phyloP scores from a whole-genome alignment of 2,888 invertebrate species.

The Octonoba sinensis region DNA sequence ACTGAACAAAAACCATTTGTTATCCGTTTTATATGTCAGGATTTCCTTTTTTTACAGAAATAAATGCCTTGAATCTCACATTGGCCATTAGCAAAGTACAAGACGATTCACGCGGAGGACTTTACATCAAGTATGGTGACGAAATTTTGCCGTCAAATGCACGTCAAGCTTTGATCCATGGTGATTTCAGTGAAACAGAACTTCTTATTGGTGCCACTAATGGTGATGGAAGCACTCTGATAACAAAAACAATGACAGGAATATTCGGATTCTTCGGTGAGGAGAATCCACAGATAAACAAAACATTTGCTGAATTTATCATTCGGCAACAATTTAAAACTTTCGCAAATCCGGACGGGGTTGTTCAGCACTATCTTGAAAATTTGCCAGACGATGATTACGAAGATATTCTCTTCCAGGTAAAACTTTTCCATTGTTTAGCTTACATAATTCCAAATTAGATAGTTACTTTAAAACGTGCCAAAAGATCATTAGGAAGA shows the following conservation, averaged over 20 bases:
- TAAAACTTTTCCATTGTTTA: background rate
- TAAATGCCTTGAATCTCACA: constrained; percentile 17
- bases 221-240: constrained; percentile 23
- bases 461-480: no score
- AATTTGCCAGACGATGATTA: constrained; percentile 10
- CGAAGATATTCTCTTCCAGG: constrained; percentile 2
- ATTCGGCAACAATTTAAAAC: constrained; percentile 10
- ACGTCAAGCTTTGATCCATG: constrained; percentile 16
- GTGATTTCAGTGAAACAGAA: constrained; percentile 7
- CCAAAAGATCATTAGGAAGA: no score
- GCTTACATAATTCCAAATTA: no score
- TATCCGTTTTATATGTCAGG: no score
- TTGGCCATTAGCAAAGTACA: constrained; percentile 1
- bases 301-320: constrained; percentile 10
- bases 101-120: constrained; percentile 13
- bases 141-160: constrained; percentile 33
- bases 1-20: no score
- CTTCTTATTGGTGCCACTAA: constrained; percentile 24
- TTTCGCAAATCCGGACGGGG: constrained; percentile 3
- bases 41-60: constrained; percentile 4
- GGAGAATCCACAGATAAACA: constrained; percentile 8
- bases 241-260: constrained; percentile 12
- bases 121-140: constrained; percentile 26
- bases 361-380: constrained; percentile 26
- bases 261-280: constrained; percentile 33